These are phyloP conservation scores for Phaedon cochleariae DNA, from an alignment of 2,888 invertebrate species.

Conservation along the genomic window DNA sequence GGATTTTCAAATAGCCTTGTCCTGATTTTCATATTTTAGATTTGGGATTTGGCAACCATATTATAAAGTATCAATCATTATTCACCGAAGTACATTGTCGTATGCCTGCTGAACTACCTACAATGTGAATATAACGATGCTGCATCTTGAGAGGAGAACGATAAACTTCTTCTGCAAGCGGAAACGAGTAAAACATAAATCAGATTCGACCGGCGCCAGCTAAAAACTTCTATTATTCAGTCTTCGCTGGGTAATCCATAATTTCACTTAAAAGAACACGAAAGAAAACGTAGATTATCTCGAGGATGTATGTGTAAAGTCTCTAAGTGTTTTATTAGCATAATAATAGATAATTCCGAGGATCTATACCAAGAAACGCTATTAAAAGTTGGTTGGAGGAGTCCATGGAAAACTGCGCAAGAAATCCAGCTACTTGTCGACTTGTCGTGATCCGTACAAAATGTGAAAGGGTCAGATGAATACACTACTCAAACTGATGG, in stretches of 20 bases:
- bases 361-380: slow-evolving; percentile 22
- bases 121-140: neutral
- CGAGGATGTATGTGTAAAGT: slow-evolving; percentile 17
- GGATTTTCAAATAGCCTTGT: too few species aligned
- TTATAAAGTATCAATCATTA: neutral
- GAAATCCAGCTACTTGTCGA: neutral
- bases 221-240: slow-evolving; percentile 32
- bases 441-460: neutral
- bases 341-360: slow-evolving; percentile 34
- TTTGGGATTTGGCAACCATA: too few species aligned
- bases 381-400: slow-evolving; percentile 22
- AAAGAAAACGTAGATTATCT: slow-evolving; percentile 15
- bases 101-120: neutral
- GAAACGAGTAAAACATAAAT: neutral
- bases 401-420: neutral
- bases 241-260: slow-evolving; percentile 25
- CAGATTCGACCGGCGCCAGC: slow-evolving; percentile 18
- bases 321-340: slow-evolving; percentile 36
- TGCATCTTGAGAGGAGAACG: neutral
- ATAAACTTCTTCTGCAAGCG: neutral
- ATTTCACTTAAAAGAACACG: slow-evolving; percentile 18
- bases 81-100: neutral
- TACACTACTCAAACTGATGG: neutral
- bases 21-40: too few species aligned
- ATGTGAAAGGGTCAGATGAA: neutral